Evolutionary conservation across 1,140 invertebrate genomes (phyloP).

Genomic region (Trachymyrmex cornetzi): DNA sequence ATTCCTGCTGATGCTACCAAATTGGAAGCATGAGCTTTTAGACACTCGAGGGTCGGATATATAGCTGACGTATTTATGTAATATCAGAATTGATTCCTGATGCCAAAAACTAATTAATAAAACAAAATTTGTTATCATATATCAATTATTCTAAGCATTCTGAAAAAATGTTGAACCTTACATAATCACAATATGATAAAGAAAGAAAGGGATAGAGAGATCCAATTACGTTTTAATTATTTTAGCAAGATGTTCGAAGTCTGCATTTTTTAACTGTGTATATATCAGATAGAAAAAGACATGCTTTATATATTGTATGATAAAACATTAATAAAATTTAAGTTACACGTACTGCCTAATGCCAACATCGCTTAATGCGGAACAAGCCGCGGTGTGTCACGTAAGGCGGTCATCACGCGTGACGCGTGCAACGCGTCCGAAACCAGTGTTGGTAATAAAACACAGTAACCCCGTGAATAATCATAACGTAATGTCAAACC

Average conservation of each 20-base stretch:
- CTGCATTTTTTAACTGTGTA: neutral
- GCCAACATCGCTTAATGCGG: conserved; percentile 20
- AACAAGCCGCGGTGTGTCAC: conserved; percentile 39
- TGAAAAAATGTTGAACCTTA: neutral
- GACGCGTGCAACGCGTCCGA: conserved; percentile 53
- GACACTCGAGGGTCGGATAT: conserved; percentile 13
- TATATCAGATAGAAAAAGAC: neutral
- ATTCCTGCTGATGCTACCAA: conserved; percentile 77
- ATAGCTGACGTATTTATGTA: conserved; percentile 11
- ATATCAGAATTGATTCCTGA: neutral
- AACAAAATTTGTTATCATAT: neutral
- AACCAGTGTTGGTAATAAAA: conserved; percentile 81
- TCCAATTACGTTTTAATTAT: neutral
- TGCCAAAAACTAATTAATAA: neutral
- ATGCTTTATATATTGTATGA: neutral
- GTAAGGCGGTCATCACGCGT: conserved; percentile 26
- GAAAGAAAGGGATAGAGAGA: neutral
- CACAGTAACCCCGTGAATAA: conserved; percentile 85
- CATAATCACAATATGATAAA: neutral
- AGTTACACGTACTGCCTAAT: conserved; percentile 10
- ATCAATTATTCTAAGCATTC: neutral
- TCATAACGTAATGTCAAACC: conserved; percentile 83
- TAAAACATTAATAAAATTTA: conserved; percentile 45
- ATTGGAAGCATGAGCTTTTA: conserved; percentile 44
- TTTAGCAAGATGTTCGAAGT: neutral